Evolutionary conservation across 37 sponge, comb jelly and placozoan genomes (phyloP).

Genomic region (Tethya wilhelma): DNA sequence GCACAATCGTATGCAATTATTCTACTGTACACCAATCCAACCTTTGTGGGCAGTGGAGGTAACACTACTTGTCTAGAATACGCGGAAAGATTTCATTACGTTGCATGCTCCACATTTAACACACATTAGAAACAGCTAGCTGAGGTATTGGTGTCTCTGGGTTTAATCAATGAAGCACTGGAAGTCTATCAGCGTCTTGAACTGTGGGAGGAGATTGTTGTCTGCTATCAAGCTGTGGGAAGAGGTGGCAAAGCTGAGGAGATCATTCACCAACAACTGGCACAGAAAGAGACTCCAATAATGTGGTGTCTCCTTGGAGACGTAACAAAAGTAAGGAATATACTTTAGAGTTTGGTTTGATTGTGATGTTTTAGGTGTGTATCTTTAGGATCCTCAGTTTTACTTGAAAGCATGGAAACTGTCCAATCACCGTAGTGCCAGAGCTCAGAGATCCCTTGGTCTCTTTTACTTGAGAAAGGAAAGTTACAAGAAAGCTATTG

Average conservation of each 20-base stretch:
- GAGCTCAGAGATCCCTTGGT: slow-evolving; percentile 90
- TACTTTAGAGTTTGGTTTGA: neutral
- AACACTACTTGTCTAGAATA: neutral
- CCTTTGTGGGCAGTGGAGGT: slow-evolving; percentile 80
- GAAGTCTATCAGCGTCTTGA: slow-evolving; percentile 80
- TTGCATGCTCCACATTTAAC: neutral
- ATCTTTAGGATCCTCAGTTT: slow-evolving; percentile 61
- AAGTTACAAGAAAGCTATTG: slow-evolving; percentile 63
- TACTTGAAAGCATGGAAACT: slow-evolving; percentile 91
- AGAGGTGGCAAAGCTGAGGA: slow-evolving; percentile 65
- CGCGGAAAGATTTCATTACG: neutral
- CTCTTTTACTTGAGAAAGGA: slow-evolving; percentile 66
- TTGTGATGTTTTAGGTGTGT: neutral
- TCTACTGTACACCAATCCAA: slow-evolving; percentile 61
- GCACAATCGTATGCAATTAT: slow-evolving; percentile 15
- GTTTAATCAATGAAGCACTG: slow-evolving; percentile 69
- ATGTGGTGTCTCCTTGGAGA: slow-evolving; percentile 90
- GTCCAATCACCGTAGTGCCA: slow-evolving; percentile 63
- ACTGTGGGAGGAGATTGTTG: slow-evolving; percentile 88
- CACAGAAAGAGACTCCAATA: slow-evolving; percentile 58
- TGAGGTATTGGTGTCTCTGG: slow-evolving; percentile 59
- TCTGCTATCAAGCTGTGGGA: slow-evolving; percentile 69
- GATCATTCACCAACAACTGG: slow-evolving; percentile 57
- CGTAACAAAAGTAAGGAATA: slow-evolving; percentile 70
- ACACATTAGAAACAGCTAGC: slow-evolving; percentile 76